These are phyloP conservation scores for Callimorpha dominula DNA, from an alignment of 2,888 invertebrate genomes.

Conservation along the genomic window DNA sequence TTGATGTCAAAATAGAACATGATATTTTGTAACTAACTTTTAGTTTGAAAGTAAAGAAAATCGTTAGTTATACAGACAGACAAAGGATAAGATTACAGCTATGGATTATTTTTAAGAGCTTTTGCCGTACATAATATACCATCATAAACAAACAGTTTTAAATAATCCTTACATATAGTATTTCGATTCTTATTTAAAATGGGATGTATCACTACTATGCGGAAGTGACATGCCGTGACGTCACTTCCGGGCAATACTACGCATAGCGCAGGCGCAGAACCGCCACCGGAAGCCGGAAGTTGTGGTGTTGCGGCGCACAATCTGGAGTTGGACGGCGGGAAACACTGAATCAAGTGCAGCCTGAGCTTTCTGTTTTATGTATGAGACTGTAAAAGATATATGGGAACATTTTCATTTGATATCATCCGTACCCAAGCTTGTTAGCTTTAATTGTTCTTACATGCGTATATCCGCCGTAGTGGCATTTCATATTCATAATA, in stretches of 20 bases:
- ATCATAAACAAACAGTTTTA: neutral
- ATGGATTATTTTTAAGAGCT: neutral
- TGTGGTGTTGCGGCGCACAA: slow-evolving; percentile 84
- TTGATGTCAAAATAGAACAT: neutral
- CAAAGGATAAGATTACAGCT: neutral
- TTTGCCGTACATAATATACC: neutral
- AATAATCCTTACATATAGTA: neutral
- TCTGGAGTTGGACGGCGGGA: slow-evolving; percentile 84
- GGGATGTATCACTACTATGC: slow-evolving; percentile 51
- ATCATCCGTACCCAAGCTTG: slow-evolving; percentile 54
- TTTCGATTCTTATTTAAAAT: slow-evolving; percentile 44
- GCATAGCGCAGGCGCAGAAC: slow-evolving; percentile 77
- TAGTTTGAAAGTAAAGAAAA: neutral
- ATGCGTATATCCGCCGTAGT: slow-evolving; percentile 46
- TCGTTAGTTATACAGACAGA: neutral
- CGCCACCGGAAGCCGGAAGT: slow-evolving; percentile 82
- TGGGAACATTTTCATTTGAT: slow-evolving; percentile 69
- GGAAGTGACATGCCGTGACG: slow-evolving; percentile 72
- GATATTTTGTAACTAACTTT: neutral
- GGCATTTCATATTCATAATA: slow-evolving; percentile 22
- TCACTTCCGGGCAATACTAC: slow-evolving; percentile 62
- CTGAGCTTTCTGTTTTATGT: slow-evolving; percentile 78
- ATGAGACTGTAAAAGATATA: slow-evolving; percentile 78
- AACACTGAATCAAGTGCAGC: slow-evolving; percentile 84
- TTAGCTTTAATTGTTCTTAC: slow-evolving; percentile 58